Percentiles rank a stretch among this genome's conserved stretches.
Evolutionary conservation across 1,140 invertebrate genomes (phyloP).

Genomic region (Uloborus diversus): DNA sequence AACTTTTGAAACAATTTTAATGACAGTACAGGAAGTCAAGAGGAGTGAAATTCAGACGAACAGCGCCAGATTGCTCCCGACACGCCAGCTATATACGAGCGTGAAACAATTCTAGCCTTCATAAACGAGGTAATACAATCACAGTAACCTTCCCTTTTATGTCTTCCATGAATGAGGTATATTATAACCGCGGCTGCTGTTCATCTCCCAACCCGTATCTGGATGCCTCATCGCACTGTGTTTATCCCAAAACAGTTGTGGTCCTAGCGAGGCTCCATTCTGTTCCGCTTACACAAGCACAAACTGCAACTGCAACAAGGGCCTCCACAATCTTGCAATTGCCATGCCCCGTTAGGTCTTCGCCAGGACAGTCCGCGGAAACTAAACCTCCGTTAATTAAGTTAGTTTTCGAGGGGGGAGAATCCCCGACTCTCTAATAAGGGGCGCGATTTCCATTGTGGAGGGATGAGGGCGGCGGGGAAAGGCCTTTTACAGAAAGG

Average conservation of each 20-base stretch:
- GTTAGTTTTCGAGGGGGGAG: constrained; percentile 43
- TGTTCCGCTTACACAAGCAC: constrained; percentile 46
- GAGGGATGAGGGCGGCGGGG: background rate
- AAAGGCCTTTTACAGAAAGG: too few species aligned
- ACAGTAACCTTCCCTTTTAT: too few species aligned
- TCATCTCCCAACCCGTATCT: background rate
- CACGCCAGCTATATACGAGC: too few species aligned
- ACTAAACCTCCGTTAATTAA: constrained; percentile 50
- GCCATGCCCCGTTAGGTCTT: constrained; percentile 42
- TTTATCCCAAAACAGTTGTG: constrained; percentile 22
- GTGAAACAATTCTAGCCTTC: too few species aligned
- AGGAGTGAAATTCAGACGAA: too few species aligned
- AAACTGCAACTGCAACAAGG: constrained; percentile 11
- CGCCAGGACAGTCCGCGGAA: constrained; percentile 32
- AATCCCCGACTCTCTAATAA: too few species aligned
- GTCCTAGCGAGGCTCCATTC: constrained; percentile 28
- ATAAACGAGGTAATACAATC: too few species aligned
- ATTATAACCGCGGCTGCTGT: too few species aligned
- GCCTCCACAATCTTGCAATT: constrained; percentile 26
- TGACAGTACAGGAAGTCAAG: too few species aligned
- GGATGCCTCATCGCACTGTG: constrained; percentile 24
- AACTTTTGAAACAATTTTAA: too few species aligned
- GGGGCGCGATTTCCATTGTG: constrained; percentile 47
- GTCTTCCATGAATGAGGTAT: too few species aligned
- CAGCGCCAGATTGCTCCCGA: too few species aligned